Evolutionary conservation across 2,797 vertebrate genomes (phyloP).

Genomic region (Buceros bicornis): DNA sequence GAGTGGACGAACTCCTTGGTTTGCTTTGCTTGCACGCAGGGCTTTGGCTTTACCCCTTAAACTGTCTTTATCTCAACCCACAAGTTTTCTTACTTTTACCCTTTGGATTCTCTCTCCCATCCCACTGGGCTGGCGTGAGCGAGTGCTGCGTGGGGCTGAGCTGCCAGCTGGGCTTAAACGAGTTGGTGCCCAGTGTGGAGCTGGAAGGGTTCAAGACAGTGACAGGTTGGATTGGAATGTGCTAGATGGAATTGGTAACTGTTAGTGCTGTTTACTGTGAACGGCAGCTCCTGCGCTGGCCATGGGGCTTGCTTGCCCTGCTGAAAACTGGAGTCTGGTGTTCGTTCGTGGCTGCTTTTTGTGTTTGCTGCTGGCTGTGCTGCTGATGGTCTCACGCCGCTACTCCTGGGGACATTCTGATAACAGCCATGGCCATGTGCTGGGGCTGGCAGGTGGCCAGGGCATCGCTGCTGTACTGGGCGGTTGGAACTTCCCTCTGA

Average conservation of each 20-base stretch:
- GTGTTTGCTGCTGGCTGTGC: not conserved
- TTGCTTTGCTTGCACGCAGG: not conserved
- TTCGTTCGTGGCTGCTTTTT: too few relatives aligned
- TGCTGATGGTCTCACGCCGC: not conserved
- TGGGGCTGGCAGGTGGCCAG: not conserved
- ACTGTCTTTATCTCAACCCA: not conserved
- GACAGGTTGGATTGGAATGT: not conserved
- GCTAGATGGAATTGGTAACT: not conserved
- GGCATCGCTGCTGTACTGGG: not conserved
- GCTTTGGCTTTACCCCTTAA: not conserved
- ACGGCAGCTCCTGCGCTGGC: not conserved
- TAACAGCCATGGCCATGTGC: not conserved
- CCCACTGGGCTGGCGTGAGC: not conserved
- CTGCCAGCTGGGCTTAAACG: not conserved
- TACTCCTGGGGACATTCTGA: not conserved
- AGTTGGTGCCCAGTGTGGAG: not conserved
- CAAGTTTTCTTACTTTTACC: not conserved
- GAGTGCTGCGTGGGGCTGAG: not conserved
- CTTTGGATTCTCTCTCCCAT: not conserved
- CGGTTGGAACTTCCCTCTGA: not conserved
- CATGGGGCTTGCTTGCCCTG: not conserved
- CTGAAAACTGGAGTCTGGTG: not conserved
- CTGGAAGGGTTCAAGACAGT: not conserved
- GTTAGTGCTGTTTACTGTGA: not conserved
- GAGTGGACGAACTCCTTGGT: not conserved